Evolutionary conservation across 2,797 vertebrate genomes (phyloP).

Genomic region (Sternotherus odoratus): DNA sequence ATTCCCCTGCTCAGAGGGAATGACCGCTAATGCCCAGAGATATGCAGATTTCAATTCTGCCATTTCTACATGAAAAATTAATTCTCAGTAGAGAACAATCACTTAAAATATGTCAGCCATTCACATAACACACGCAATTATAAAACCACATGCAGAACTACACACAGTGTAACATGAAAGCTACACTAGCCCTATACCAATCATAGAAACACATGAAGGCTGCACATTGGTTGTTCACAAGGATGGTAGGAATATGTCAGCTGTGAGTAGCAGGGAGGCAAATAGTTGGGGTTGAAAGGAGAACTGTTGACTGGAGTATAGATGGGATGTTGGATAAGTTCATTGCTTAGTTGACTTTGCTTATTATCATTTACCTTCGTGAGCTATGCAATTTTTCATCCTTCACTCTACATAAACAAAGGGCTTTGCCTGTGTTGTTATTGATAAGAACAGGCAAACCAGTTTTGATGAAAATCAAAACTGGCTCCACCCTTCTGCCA

Average conservation of each 20-base stretch:
- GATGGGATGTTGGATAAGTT: background rate
- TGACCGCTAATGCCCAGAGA: fast-evolving
- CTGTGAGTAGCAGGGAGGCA: background rate
- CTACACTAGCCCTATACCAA: background rate
- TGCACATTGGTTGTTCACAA: background rate
- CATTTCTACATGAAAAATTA: background rate
- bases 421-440: background rate
- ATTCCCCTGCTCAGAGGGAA: background rate
- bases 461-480: background rate
- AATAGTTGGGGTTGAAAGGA: background rate
- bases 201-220: background rate
- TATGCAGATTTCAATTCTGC: background rate
- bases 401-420: background rate
- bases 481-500: background rate
- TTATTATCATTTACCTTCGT: background rate
- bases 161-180: background rate
- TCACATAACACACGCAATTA: background rate
- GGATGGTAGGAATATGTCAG: background rate
- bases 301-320: no score
- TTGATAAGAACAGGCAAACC: background rate
- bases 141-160: background rate
- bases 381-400: background rate
- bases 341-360: background rate
- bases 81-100: background rate
- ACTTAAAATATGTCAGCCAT: background rate